phyloP scores from a whole-genome alignment of 2,888 invertebrate genomes.

The Boloria selene region DNA sequence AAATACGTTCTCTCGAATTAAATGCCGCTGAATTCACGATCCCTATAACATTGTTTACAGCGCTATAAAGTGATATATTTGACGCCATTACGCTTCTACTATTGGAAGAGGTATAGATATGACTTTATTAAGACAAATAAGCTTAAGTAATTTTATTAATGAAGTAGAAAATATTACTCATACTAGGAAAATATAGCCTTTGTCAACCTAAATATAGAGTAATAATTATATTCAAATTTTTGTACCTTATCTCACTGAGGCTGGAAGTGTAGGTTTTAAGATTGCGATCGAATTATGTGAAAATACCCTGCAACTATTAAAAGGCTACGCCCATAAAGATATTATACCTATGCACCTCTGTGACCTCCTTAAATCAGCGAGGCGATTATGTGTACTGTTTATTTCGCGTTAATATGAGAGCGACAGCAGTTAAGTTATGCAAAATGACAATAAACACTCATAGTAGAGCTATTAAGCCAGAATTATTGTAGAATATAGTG shows the following conservation, averaged over 20 bases:
- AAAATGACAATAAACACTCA: neutral
- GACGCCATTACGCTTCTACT: conserved; percentile 42
- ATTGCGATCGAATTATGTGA: too few species aligned
- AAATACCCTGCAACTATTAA: too few species aligned
- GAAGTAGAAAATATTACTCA: too few species aligned
- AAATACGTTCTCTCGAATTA: conserved; percentile 23
- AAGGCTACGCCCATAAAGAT: too few species aligned
- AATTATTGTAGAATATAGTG: conserved; percentile 22
- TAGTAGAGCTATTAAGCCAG: neutral
- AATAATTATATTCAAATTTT: too few species aligned
- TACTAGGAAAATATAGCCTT: too few species aligned
- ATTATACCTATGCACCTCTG: too few species aligned
- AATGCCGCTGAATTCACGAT: conserved; percentile 44
- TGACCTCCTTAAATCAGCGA: too few species aligned
- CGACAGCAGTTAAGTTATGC: neutral
- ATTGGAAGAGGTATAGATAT: neutral
- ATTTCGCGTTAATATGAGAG: neutral
- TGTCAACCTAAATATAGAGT: too few species aligned
- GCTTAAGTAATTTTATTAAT: too few species aligned
- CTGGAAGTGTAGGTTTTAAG: too few species aligned
- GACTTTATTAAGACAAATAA: neutral
- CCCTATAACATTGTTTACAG: conserved; percentile 49
- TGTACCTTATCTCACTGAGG: too few species aligned
- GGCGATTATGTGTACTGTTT: neutral
- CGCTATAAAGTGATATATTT: conserved; percentile 60